These are phyloP conservation scores for Solea senegalensis DNA, from an alignment of 2,113 vertebrate species.

Conservation along the genomic window DNA sequence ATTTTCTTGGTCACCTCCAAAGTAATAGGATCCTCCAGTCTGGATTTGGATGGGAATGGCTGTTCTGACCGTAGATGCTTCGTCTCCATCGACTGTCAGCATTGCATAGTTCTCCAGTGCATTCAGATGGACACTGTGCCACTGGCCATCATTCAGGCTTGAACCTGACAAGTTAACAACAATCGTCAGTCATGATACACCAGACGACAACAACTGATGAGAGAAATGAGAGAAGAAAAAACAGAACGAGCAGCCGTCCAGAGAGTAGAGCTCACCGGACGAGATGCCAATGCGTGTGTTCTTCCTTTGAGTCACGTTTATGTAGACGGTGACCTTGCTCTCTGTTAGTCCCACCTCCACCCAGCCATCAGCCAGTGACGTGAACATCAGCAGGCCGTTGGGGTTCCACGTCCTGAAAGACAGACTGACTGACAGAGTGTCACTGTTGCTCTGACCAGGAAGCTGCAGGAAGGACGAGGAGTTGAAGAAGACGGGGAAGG, in stretches of 20 bases:
- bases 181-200: neutral
- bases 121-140: constrained; percentile 93
- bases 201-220: too few species aligned
- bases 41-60: constrained; percentile 92
- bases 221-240: too few species aligned
- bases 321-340: constrained; percentile 88
- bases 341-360: constrained; percentile 90
- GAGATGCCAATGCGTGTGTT: constrained; percentile 91
- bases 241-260: too few species aligned
- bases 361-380: constrained; percentile 86
- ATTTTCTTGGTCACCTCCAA: constrained; percentile 86
- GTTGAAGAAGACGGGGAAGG: constrained; percentile 94
- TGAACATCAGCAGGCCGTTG: constrained; percentile 90
- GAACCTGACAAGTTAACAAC: constrained; percentile 79
- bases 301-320: constrained; percentile 88
- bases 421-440: constrained; percentile 90
- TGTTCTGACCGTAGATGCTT: constrained; percentile 92
- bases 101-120: constrained; percentile 93
- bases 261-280: constrained; percentile 81
- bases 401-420: constrained; percentile 96
- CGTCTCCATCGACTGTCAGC: constrained; percentile 94
- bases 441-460: constrained; percentile 85
- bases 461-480: constrained; percentile 92
- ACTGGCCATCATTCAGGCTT: constrained; percentile 92
- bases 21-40: constrained; percentile 91